These are phyloP conservation scores for Teleogryllus oceanicus DNA, from an alignment of 2,888 invertebrate genomes.

Conservation along the genomic window DNA sequence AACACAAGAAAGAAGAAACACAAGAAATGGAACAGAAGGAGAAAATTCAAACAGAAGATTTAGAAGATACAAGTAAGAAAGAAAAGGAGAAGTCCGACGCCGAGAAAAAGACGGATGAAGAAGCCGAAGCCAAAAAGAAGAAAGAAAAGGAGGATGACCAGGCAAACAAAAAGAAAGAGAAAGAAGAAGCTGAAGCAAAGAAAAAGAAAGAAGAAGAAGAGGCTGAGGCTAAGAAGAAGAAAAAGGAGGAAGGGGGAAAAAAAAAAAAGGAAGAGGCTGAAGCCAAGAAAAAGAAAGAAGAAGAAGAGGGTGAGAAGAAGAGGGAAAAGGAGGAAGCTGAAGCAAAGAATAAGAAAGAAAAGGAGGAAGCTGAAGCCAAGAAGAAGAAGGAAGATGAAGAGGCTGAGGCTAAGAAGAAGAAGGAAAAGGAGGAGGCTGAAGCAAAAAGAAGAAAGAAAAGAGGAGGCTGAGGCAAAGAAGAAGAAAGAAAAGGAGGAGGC, in stretches of 20 bases:
- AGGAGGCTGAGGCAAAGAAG: not conserved
- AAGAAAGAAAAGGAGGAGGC: constrained; percentile 12
- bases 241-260: constrained; percentile 11
- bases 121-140: not conserved
- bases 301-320: constrained; percentile 6
- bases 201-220: not conserved
- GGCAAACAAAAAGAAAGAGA: not conserved
- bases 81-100: too few relatives aligned
- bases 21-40: not conserved
- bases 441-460: not conserved
- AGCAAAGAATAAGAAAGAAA: constrained; percentile 18
- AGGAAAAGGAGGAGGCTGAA: constrained; percentile 29
- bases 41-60: not conserved
- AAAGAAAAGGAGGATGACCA: not conserved
- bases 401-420: constrained; percentile 31
- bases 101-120: not conserved
- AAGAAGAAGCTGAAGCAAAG: not conserved
- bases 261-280: constrained; percentile 34
- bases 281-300: constrained; percentile 25
- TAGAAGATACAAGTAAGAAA: not conserved
- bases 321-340: constrained; percentile 24
- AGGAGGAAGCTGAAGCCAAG: constrained; percentile 30
- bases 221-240: not conserved
- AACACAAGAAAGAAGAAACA: constrained; percentile 19
- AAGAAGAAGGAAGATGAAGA: constrained; percentile 31